These are phyloP conservation scores for Aleadryas rufinucha DNA, from an alignment of 2,113 vertebrate genomes.

Conservation along the genomic window DNA sequence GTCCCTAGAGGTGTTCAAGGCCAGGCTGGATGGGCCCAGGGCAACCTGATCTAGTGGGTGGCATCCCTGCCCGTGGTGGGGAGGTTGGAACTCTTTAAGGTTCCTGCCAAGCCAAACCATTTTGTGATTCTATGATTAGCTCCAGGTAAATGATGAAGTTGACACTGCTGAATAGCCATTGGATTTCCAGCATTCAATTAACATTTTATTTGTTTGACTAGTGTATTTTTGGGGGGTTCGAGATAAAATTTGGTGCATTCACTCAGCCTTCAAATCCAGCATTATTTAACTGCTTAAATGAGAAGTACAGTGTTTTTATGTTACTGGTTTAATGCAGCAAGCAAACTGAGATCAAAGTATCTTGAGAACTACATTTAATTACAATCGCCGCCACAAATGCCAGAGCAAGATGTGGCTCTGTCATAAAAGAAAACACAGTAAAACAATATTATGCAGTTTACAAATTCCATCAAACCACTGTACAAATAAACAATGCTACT, in stretches of 20 bases:
- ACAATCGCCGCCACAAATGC: conserved; percentile 53
- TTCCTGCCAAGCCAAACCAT: background rate
- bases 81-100: background rate
- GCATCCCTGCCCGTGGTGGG: background rate
- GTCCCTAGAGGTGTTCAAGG: background rate
- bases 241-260: background rate
- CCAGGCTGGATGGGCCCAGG: background rate
- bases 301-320: conserved; percentile 29
- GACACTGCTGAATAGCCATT: background rate
- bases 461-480: conserved; percentile 80
- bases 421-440: conserved; percentile 73
- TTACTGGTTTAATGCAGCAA: conserved; percentile 49
- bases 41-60: background rate
- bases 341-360: conserved; percentile 65
- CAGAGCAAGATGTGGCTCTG: conserved; percentile 64
- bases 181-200: background rate
- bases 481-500: conserved; percentile 84
- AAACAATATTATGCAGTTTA: conserved; percentile 79
- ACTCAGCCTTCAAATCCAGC: background rate
- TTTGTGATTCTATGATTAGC: background rate
- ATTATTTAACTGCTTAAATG: background rate
- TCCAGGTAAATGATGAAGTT: background rate
- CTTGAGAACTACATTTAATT: conserved; percentile 64
- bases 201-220: background rate
- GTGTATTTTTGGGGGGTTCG: background rate